phyloP scores from a whole-genome alignment of 2,797 vertebrate species.

The Sebastes taczanowskii region DNA sequence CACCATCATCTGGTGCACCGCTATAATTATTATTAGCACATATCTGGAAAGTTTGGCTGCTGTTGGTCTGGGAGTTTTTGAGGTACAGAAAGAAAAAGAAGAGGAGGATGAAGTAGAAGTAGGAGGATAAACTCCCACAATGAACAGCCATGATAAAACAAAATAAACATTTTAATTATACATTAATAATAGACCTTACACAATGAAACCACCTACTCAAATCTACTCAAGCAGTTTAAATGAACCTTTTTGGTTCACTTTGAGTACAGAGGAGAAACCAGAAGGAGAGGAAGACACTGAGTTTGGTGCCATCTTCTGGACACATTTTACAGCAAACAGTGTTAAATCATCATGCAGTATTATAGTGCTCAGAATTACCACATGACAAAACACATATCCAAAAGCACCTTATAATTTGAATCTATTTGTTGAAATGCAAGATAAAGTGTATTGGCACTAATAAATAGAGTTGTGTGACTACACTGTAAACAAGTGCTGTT shows the following conservation, averaged over 20 bases:
- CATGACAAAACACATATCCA: not conserved
- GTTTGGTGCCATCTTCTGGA: constrained; percentile 66
- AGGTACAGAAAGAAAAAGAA: not conserved
- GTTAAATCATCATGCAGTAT: not conserved
- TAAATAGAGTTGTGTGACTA: not conserved
- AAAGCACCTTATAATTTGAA: not conserved
- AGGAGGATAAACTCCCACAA: not conserved
- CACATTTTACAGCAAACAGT: not conserved
- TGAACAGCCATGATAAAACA: not conserved
- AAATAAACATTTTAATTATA: not conserved
- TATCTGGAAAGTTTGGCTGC: not conserved
- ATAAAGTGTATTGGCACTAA: not conserved
- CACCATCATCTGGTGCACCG: not conserved
- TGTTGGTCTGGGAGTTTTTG: not conserved
- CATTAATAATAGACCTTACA: not conserved
- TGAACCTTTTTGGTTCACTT: not conserved
- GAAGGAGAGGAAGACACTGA: not conserved
- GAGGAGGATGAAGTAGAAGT: not conserved
- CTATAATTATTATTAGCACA: not conserved
- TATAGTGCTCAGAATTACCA: not conserved
- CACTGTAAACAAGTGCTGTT: not conserved
- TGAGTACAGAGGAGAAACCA: not conserved
- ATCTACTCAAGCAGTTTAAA: not conserved
- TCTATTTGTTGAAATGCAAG: not conserved
- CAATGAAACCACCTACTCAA: not conserved